Base-by-base conservation (phyloP, 2,797 vertebrate genomes). In the Sebastes miniatus region DNA sequence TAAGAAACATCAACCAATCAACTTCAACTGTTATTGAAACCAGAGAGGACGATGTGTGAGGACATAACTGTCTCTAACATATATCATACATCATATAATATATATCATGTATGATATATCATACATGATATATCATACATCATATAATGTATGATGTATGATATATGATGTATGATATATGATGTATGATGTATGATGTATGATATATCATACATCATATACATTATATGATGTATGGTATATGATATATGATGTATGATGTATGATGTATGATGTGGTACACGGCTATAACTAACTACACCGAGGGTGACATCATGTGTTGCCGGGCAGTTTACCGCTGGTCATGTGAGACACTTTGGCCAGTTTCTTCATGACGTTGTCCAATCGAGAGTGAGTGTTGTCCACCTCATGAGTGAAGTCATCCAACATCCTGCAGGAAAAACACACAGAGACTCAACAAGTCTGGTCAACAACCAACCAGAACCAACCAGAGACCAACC, bases 321-420 rank as follows among this genome's bases (percentile, higher is more conserved):
- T 58, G 63, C 32, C 3, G 5, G 54, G 36, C 14, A 83, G 95
- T 96, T 93, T 95, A 99, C 99, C 99, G 1, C 97, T 99, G 4
- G 97, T 99, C 98, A 99, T 99, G 94, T 99, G 98, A 76, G 99
- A 99, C 57, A 99, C 98, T 92, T 99, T 99, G 32, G 99, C 98
- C 63, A 99, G 95, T 87, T 99, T 99, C 96, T 99, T 99, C 97
- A 99, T 98, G 79, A 99, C 97, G 0, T 97, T 99, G 92, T 99
- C 99, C 65, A 99, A 93, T 84, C 97, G 96, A 1, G 98, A 98
- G 22, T 99, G 98, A 52, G 97, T 97, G 91, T 93, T 97, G 92
- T 99, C 99, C 90, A 99, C 70, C 80, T 99, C 98, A 0, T 99
- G 98, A 34, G 96, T 93, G 87, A 99, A 99, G 86, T 99, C 98